Percentiles rank a stretch among this genome's conserved stretches.
phyloP scores from a whole-genome alignment of 2,797 vertebrate genomes.

The Hippocampus kuda region DNA sequence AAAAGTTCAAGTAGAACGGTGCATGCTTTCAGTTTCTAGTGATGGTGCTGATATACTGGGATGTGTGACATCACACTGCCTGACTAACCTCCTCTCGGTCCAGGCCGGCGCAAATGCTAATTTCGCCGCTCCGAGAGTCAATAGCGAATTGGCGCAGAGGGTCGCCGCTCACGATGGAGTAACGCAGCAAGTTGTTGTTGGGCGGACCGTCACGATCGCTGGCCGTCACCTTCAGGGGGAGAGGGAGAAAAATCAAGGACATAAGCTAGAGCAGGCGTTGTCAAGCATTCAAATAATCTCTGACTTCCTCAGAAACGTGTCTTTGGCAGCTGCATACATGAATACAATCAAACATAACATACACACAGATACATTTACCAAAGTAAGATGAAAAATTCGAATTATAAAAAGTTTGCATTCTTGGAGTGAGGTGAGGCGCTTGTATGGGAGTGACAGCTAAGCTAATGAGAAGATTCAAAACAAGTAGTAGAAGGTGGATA shows the following conservation, averaged over 20 bases:
- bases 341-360: not conserved
- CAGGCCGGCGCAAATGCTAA: conserved; percentile 72
- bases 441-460: not conserved
- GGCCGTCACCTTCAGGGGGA: conserved; percentile 74
- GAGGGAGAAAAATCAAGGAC: not conserved
- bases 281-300: not conserved
- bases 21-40: not conserved
- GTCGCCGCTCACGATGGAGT: conserved; percentile 83
- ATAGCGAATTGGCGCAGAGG: conserved; percentile 77
- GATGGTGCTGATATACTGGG: not conserved
- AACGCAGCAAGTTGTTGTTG: conserved; percentile 77
- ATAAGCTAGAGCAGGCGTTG: not conserved
- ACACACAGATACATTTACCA: no score
- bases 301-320: not conserved
- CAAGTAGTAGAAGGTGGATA: not conserved
- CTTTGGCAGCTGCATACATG: not conserved
- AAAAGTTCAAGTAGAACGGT: not conserved
- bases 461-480: not conserved
- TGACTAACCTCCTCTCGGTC: conserved; percentile 87
- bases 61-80: not conserved
- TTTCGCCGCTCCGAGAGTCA: conserved; percentile 74
- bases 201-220: conserved; percentile 78
- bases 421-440: not conserved
- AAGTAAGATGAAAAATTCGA: not conserved
- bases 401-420: not conserved